These are phyloP conservation scores for Glandiceps talaboti DNA, from an alignment of 53 echinoderm and acorn worm species.

Conservation along the genomic window DNA sequence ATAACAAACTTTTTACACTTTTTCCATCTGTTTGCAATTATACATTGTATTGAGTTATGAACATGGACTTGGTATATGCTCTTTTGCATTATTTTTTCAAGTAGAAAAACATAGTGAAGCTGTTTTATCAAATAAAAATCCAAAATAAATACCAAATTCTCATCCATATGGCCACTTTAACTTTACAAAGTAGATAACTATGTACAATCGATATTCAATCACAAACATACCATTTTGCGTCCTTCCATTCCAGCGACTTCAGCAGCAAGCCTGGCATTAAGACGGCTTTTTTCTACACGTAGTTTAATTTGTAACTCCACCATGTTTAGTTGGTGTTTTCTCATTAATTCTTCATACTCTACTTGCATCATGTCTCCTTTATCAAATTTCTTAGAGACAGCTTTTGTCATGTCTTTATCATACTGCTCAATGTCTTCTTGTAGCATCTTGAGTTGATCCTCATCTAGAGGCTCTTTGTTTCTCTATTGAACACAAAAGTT, in stretches of 20 bases:
- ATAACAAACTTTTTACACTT: no score
- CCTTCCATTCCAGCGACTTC: neutral
- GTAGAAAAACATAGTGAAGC: no score
- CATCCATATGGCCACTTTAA: no score
- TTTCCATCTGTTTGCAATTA: no score
- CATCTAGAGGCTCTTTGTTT: neutral
- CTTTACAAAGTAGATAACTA: no score
- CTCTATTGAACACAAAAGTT: no score
- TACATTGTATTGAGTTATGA: no score
- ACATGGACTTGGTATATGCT: no score
- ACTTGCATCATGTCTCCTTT: constrained; percentile 36
- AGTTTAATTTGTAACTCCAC: constrained; percentile 38
- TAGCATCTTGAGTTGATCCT: constrained; percentile 39
- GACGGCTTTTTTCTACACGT: constrained; percentile 9
- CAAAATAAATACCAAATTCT: no score
- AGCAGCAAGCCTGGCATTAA: neutral
- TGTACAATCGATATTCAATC: no score
- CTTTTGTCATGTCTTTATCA: constrained; percentile 20
- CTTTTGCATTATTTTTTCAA: no score
- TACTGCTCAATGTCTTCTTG: constrained; percentile 52
- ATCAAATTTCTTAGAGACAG: constrained; percentile 16
- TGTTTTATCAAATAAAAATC: no score
- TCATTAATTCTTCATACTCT: constrained; percentile 45
- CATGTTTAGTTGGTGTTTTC: constrained; percentile 49
- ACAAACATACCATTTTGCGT: neutral